Evolutionary conservation across 2,888 invertebrate genomes (phyloP).

Genomic region (Apamea sordens): DNA sequence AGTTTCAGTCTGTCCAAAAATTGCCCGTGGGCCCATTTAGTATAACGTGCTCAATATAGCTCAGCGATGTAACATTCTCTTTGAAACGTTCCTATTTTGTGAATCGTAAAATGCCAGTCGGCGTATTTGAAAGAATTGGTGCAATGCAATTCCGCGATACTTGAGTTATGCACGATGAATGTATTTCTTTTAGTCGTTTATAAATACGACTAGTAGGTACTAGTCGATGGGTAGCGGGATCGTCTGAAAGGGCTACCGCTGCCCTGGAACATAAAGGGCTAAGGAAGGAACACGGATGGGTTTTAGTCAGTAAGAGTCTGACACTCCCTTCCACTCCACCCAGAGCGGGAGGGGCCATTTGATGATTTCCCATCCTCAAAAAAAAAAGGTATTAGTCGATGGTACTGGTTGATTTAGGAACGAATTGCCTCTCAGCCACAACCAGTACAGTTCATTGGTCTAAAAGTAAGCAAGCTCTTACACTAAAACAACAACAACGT

Average conservation of each 20-base stretch:
- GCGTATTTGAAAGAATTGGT: conserved; percentile 38
- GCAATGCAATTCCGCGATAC: conserved; percentile 24
- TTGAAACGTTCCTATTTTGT: conserved; percentile 51
- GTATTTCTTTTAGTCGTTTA: background rate
- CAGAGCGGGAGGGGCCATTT: no score
- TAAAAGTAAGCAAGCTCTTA: no score
- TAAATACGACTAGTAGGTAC: background rate
- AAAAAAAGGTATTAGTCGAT: background rate
- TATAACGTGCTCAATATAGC: conserved; percentile 42
- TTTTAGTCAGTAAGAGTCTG: no score
- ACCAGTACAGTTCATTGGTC: no score
- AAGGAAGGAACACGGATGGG: no score
- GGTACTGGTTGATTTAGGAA: background rate
- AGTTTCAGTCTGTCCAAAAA: conserved; percentile 36
- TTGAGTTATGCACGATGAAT: conserved; percentile 6
- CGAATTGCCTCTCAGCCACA: no score
- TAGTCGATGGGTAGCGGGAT: background rate
- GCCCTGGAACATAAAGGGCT: no score
- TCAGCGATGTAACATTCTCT: conserved; percentile 37
- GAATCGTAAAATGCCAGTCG: conserved; percentile 38
- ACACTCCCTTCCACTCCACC: no score
- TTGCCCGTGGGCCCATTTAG: conserved; percentile 54
- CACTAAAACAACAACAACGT: background rate
- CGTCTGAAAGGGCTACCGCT: no score
- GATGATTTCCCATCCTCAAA: no score